Base-by-base conservation (phyloP, 2,113 vertebrate genomes). In the Lucifuga dentata region DNA sequence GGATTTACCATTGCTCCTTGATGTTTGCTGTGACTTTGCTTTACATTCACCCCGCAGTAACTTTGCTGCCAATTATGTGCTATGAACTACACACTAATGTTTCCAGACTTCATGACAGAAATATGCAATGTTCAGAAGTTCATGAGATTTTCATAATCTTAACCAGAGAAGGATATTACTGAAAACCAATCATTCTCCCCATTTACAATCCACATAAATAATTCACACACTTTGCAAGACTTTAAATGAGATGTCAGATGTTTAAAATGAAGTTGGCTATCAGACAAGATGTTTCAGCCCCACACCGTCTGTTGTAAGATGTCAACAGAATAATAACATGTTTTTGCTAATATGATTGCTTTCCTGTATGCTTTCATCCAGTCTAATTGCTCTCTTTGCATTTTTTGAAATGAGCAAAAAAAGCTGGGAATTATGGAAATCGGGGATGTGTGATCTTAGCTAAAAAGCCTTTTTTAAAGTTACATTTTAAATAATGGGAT, bases 201-300 rank as follows among this genome's bases (percentile, higher is more conserved):
- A 50, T 76, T 72, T 68, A 69, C 39, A 10, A 67, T 62, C 68
- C 1, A 15, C 48, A 78, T 87, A 44, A 82, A 86, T 84, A 74
- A 86, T 87, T 84, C 46, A 81, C 41, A 86, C 40, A 53, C 69
- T 81, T 87, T 81, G 65, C 63, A 5, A 67, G 84, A 62, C 50
- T 84, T 65, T 55, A 79, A 76, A 80, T 80, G 79, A 85, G 45
- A 78, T 81, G 74, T 79, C 45, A 79, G 61, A 79, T 76, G 66
- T 78, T 71, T 45, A 23, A 78, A 78, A 58, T 65, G 58, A 68
- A 80, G 59, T 63, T 57, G 48, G 52, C 33, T 46, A 19, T 55
- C 29, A 68, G 64, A 80, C 78, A 62, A 84, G 29, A 78, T 72
- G 76, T 81, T 83, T 68, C 50, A 46, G 56, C 9, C 44, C 40